These are phyloP conservation scores for Drosophila diplacantha DNA, from an alignment of 2,888 invertebrate species.

Conservation along the genomic window DNA sequence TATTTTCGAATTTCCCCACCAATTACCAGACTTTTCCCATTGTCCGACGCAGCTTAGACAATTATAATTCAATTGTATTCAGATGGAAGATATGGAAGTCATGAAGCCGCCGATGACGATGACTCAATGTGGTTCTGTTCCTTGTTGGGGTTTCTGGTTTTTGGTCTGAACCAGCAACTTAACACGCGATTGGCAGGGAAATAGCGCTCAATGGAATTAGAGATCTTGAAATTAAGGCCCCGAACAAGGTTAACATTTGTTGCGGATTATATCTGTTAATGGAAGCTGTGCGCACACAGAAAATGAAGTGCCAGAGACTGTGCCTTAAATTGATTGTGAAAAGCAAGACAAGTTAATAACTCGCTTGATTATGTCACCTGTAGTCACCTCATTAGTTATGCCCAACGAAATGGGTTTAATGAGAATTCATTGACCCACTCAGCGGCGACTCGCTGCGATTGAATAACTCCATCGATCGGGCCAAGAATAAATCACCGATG, in stretches of 20 bases:
- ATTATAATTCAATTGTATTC: conserved; percentile 42
- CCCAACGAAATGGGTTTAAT: conserved; percentile 40
- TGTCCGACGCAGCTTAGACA: neutral
- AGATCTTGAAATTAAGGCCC: conserved; percentile 11
- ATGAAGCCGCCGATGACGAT: conserved; percentile 15
- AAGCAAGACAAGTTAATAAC: conserved; percentile 15
- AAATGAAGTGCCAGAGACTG: conserved; percentile 1
- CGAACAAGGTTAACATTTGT: conserved; percentile 24
- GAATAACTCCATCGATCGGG: conserved; percentile 47
- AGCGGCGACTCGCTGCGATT: conserved; percentile 38
- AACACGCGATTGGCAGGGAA: conserved; percentile 5
- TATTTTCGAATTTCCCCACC: neutral
- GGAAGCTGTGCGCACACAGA: conserved; percentile 1
- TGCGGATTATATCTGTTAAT: conserved; percentile 21
- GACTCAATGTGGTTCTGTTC: conserved; percentile 29
- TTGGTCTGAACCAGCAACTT: conserved; percentile 26
- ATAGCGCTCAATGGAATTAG: conserved; percentile 12
- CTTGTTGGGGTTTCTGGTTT: conserved; percentile 29
- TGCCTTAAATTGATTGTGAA: conserved; percentile 1
- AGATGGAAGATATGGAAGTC: conserved; percentile 33
- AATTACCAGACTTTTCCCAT: neutral
- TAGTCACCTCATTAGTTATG: conserved; percentile 24
- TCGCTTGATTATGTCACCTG: conserved; percentile 30
- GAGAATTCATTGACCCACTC: conserved; percentile 35
- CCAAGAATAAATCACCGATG: conserved; percentile 23